Evolutionary conservation across 2,888 invertebrate species (phyloP).

Genomic region (Frankliniella fusca): DNA sequence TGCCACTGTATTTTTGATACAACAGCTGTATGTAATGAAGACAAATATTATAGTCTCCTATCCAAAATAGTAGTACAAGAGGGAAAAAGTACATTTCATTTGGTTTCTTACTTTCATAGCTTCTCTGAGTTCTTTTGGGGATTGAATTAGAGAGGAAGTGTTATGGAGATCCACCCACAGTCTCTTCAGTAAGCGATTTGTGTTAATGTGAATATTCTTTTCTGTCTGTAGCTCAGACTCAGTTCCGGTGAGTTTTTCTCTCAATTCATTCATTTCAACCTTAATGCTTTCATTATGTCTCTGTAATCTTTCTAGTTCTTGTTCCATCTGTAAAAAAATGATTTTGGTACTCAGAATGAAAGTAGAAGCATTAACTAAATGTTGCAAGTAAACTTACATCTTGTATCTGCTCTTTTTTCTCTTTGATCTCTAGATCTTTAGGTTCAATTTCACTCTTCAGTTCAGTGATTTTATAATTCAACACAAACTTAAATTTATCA

Average conservation of each 20-base stretch:
- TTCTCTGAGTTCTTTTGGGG: constrained; percentile 55
- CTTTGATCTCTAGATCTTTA: constrained; percentile 76
- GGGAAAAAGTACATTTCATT: not conserved
- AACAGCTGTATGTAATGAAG: constrained; percentile 50
- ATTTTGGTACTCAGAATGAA: not conserved
- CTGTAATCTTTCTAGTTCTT: constrained; percentile 72
- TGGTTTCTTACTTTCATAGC: constrained; percentile 32
- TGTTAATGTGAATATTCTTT: constrained; percentile 56
- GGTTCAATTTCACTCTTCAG: constrained; percentile 82
- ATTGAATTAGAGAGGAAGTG: constrained; percentile 72
- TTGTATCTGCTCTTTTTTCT: constrained; percentile 73
- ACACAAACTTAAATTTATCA: constrained; percentile 86
- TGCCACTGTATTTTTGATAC: constrained; percentile 67
- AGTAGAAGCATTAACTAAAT: not conserved
- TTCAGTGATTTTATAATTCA: constrained; percentile 85
- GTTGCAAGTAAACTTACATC: constrained; percentile 47
- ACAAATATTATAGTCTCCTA: constrained; percentile 8
- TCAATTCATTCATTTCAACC: constrained; percentile 68
- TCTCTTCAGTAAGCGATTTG: constrained; percentile 62
- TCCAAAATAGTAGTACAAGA: too few relatives aligned
- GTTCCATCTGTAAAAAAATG: constrained; percentile 60
- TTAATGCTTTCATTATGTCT: constrained; percentile 68
- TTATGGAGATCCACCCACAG: constrained; percentile 79
- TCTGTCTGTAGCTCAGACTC: constrained; percentile 68
- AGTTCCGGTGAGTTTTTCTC: constrained; percentile 69